Percentiles rank a stretch among this genome's conserved stretches.
Conservation (phyloP, 2,797 vertebrate species). For the Dicrostonyx torquatus region DNA sequence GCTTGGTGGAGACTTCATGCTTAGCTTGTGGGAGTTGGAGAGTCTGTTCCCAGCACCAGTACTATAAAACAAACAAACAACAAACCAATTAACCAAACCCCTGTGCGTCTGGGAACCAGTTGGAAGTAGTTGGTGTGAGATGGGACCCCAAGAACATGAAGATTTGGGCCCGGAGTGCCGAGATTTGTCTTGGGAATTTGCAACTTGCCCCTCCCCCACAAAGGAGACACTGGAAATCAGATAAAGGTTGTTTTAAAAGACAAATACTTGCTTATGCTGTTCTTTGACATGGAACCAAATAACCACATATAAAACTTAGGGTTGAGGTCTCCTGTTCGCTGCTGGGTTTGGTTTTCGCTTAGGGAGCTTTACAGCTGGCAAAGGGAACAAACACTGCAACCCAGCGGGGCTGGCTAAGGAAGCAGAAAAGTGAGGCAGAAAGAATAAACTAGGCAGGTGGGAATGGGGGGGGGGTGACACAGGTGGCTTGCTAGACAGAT, state of each 20-base stretch:
- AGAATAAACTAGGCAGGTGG: rapidly evolving
- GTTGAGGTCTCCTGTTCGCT: background rate
- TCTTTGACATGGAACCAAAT: constrained; percentile 5
- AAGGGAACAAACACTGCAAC: background rate
- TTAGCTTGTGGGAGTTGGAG: background rate
- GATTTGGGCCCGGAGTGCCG: background rate
- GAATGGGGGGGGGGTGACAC: background rate
- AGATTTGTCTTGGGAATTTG: background rate
- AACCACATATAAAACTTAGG: background rate
- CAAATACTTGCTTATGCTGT: background rate
- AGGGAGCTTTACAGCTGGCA: background rate
- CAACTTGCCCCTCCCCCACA: background rate
- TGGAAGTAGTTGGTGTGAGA: background rate
- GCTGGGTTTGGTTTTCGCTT: background rate
- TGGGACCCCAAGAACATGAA: background rate
- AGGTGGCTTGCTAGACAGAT: background rate
- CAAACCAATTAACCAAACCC: background rate
- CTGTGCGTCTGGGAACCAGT: no score
- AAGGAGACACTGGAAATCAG: background rate
- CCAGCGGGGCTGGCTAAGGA: background rate
- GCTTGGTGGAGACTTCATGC: background rate
- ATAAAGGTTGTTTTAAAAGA: background rate
- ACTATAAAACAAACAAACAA: background rate
- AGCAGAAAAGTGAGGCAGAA: background rate
- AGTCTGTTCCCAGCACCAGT: background rate